A percentile compares a stretch with the other conserved stretches of the same genome.
These are phyloP conservation scores for Electrona antarctica DNA, from an alignment of 2,113 vertebrate genomes.

Conservation along the genomic window DNA sequence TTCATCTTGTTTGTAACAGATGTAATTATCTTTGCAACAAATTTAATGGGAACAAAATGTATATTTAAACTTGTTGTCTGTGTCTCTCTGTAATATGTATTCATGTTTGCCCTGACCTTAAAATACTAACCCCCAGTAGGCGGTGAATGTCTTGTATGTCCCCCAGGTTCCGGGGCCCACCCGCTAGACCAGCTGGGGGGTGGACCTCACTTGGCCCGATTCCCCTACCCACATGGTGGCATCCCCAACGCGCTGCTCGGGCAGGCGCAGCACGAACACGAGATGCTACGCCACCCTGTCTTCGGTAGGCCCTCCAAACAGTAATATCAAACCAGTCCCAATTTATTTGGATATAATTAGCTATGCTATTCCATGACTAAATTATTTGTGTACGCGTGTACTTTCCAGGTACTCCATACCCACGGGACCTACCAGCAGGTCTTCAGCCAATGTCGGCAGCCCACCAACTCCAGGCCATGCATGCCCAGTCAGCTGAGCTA, in stretches of 20 bases:
- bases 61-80: neutral
- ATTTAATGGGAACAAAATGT: too few species aligned
- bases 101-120: slow-evolving; percentile 67
- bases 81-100: slow-evolving; percentile 19
- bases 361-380: neutral
- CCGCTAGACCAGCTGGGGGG: slow-evolving; percentile 91
- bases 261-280: slow-evolving; percentile 94
- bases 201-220: slow-evolving; percentile 94
- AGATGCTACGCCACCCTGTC: slow-evolving; percentile 97
- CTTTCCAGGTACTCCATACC: slow-evolving; percentile 88
- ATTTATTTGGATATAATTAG: neutral
- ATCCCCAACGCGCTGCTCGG: slow-evolving; percentile 94
- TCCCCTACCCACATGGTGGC: slow-evolving; percentile 93
- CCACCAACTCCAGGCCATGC: slow-evolving; percentile 98
- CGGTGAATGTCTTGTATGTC: slow-evolving; percentile 84
- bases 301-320: slow-evolving; percentile 84
- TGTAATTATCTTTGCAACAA: neutral
- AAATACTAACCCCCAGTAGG: slow-evolving; percentile 78
- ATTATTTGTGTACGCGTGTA: neutral
- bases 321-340: neutral
- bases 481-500: slow-evolving; percentile 96
- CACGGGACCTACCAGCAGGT: slow-evolving; percentile 89
- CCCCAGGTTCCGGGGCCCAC: slow-evolving; percentile 90
- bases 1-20: too few species aligned
- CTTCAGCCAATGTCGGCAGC: slow-evolving; percentile 96